Conservation (phyloP, 1,140 invertebrate species). For the Rhyacophila brunnea region DNA sequence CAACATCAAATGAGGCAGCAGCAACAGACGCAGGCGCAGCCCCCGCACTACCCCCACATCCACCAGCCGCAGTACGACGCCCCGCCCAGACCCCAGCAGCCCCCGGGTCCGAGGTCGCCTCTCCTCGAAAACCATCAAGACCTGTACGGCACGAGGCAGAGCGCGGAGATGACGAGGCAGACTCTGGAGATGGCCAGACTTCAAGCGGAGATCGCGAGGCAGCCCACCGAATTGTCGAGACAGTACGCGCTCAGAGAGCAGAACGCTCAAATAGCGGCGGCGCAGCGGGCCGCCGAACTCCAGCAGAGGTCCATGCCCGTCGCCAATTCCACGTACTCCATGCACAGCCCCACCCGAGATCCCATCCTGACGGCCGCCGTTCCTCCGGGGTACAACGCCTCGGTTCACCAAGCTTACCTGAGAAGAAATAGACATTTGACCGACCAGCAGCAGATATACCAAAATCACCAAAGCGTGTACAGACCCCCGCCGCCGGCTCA, state of each 20-base stretch:
- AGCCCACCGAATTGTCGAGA: conserved; percentile 48
- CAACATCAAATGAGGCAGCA: conserved; percentile 52
- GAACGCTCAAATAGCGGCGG: conserved; percentile 45
- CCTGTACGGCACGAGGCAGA: conserved; percentile 50
- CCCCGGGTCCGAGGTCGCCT: conserved; percentile 50
- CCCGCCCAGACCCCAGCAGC: conserved; percentile 48
- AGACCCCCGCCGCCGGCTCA: conserved; percentile 48
- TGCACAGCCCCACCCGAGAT: conserved; percentile 27
- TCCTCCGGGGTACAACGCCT: conserved; percentile 52
- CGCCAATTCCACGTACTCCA: conserved; percentile 39
- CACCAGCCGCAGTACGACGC: conserved; percentile 40
- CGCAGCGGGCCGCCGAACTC: conserved; percentile 39
- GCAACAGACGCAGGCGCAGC: conserved; percentile 43
- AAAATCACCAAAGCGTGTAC: conserved; percentile 53
- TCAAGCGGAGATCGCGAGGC: conserved; percentile 11
- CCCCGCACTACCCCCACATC: conserved; percentile 53
- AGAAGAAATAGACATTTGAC: conserved; percentile 50
- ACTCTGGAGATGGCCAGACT: conserved; percentile 41
- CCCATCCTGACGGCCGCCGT: conserved; percentile 36
- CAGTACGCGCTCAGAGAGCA: conserved; percentile 51
- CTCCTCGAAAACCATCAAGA: conserved; percentile 54
- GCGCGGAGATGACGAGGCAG: conserved; percentile 46
- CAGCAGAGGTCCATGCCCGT: conserved; percentile 41
- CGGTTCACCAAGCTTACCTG: conserved; percentile 54
- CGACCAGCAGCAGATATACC: conserved; percentile 55